These are phyloP conservation scores for Spinibarbus caldwelli DNA, from an alignment of 2,797 vertebrate genomes.

Conservation along the genomic window DNA sequence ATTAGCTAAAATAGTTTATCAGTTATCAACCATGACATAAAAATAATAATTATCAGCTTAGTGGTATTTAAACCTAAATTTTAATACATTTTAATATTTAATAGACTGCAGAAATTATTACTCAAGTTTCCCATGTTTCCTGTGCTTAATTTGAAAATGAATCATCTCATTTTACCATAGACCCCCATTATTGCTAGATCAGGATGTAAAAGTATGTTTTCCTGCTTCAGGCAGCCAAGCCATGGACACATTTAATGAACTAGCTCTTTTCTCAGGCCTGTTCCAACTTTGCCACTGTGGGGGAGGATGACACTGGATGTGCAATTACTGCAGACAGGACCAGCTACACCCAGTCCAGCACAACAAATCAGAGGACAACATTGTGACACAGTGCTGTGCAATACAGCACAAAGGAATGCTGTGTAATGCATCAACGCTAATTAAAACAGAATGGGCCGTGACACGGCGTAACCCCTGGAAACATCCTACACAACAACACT, in stretches of 20 bases:
- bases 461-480: slow-evolving; percentile 22
- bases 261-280: slow-evolving; percentile 51
- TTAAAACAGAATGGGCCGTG: slow-evolving; percentile 31
- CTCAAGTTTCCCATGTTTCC: too few relatives aligned
- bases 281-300: slow-evolving; percentile 58
- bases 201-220: slow-evolving; percentile 22
- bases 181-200: too few relatives aligned
- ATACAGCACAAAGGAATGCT: slow-evolving; percentile 29
- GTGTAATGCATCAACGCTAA: slow-evolving; percentile 36
- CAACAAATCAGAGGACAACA: slow-evolving; percentile 33
- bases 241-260: slow-evolving; percentile 57
- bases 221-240: slow-evolving; percentile 31
- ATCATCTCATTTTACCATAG: too few relatives aligned
- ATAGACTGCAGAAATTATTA: too few relatives aligned
- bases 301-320: slow-evolving; percentile 60
- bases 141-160: too few relatives aligned
- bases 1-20: neutral
- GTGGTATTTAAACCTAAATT: neutral
- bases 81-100: neutral
- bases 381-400: slow-evolving; percentile 35
- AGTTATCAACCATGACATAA: neutral
- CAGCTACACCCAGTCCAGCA: slow-evolving; percentile 54
- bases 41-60: too few relatives aligned
- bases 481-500: slow-evolving; percentile 34
- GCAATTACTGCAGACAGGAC: slow-evolving; percentile 60